These are phyloP conservation scores for Ceratitis capitata DNA, from an alignment of 1,140 invertebrate species.

Conservation along the genomic window DNA sequence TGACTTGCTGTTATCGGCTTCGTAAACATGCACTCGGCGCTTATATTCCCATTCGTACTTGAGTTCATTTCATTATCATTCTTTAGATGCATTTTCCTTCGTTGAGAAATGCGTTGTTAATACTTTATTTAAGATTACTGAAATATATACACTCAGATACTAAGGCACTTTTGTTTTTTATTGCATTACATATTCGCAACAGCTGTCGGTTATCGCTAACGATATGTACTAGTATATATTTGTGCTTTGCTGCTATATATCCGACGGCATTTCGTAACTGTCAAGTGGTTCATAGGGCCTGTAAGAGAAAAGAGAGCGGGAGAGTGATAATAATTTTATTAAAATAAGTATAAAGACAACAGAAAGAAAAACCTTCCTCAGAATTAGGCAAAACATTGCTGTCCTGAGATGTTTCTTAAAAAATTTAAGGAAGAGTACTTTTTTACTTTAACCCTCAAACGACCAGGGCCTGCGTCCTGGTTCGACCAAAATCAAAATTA, in stretches of 20 bases:
- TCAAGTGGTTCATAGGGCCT: not conserved
- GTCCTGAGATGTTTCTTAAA: no score
- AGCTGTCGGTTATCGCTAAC: not conserved
- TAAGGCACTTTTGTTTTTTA: not conserved
- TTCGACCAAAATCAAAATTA: no score
- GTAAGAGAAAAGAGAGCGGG: not conserved
- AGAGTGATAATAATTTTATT: no score
- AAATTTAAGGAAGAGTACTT: no score
- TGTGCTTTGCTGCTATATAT: no score
- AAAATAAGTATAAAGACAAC: no score
- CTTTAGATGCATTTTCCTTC: conserved; percentile 51
- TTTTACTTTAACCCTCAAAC: no score
- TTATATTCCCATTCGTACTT: conserved; percentile 41
- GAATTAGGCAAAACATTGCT: no score
- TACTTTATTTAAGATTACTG: not conserved
- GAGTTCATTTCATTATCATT: conserved; percentile 54
- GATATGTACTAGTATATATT: not conserved
- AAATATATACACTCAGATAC: not conserved
- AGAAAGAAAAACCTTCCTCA: no score
- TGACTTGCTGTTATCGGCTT: not conserved
- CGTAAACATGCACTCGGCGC: not conserved
- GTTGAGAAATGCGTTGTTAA: not conserved
- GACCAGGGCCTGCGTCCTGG: no score
- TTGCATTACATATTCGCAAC: not conserved
- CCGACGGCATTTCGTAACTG: not conserved